Conservation (phyloP, 2,113 vertebrate species). For the Cyanocitta stelleri region DNA sequence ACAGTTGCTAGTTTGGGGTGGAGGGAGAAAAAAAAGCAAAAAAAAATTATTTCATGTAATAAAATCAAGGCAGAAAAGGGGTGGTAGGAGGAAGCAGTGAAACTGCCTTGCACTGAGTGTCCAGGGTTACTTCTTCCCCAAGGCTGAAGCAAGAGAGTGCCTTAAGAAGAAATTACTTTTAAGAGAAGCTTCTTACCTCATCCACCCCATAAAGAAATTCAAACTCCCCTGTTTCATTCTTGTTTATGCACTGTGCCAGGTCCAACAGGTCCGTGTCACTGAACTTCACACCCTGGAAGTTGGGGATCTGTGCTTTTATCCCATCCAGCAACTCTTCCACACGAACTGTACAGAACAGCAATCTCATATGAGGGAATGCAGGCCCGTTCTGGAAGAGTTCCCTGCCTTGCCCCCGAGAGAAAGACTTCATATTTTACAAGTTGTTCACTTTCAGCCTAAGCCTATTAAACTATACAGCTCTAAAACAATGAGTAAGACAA, state of each 20-base stretch:
- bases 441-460: neutral
- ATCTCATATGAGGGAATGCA: neutral
- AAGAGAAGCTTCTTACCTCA: slow-evolving; percentile 77
- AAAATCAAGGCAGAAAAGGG: neutral
- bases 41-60: neutral
- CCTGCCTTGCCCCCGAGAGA: neutral
- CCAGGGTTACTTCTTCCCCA: neutral
- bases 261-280: slow-evolving; percentile 84
- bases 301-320: slow-evolving; percentile 83
- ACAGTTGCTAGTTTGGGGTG: slow-evolving; percentile 80
- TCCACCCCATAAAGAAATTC: slow-evolving; percentile 87
- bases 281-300: slow-evolving; percentile 91
- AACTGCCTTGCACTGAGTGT: neutral
- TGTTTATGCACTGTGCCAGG: slow-evolving; percentile 83
- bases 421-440: neutral
- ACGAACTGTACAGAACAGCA: slow-evolving; percentile 72
- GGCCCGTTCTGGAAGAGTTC: neutral
- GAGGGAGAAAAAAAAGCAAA: neutral
- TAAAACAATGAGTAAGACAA: neutral
- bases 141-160: neutral
- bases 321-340: slow-evolving; percentile 80
- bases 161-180: neutral
- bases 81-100: neutral
- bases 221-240: slow-evolving; percentile 62
- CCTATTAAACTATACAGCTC: neutral